Percentiles rank a stretch among this genome's conserved stretches.
Conservation (phyloP, 92 coral and sea anemone genomes). For the Phenganax marumi region DNA sequence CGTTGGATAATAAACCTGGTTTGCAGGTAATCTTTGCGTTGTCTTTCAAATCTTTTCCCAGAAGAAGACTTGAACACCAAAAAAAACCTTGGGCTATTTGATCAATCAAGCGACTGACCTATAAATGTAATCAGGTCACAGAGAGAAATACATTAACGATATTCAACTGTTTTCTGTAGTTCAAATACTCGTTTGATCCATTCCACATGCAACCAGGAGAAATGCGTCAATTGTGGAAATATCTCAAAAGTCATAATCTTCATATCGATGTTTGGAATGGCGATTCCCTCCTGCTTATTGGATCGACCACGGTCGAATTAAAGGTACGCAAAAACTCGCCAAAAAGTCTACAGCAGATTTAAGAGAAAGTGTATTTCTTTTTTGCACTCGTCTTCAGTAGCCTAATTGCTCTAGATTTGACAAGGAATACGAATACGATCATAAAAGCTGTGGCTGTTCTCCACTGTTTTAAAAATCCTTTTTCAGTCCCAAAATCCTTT, state of each 20-base stretch:
- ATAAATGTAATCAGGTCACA: no score
- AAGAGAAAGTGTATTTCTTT: no score
- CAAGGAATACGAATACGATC: no score
- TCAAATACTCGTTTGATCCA: slow-evolving; percentile 85
- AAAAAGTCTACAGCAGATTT: no score
- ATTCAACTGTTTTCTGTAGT: slow-evolving; percentile 43
- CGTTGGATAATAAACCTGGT: slow-evolving; percentile 80
- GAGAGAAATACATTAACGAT: background rate
- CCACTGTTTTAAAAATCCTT: no score
- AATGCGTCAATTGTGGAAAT: slow-evolving; percentile 73
- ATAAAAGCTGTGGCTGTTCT: no score
- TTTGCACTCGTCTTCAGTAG: no score
- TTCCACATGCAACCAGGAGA: slow-evolving; percentile 95
- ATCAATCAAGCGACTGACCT: background rate
- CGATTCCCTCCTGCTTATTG: slow-evolving; percentile 86
- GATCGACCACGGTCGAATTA: slow-evolving; percentile 73
- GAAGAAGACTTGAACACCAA: background rate
- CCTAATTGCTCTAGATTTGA: no score
- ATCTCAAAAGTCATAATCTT: slow-evolving; percentile 70
- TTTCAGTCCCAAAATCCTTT: no score
- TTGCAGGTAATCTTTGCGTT: slow-evolving; percentile 61
- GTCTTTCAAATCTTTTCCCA: background rate
- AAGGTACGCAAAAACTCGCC: slow-evolving; percentile 54
- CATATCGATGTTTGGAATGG: slow-evolving; percentile 99
- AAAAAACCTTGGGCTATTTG: background rate